Conservation (phyloP, 2,113 vertebrate genomes). For the Penelope pileata region DNA sequence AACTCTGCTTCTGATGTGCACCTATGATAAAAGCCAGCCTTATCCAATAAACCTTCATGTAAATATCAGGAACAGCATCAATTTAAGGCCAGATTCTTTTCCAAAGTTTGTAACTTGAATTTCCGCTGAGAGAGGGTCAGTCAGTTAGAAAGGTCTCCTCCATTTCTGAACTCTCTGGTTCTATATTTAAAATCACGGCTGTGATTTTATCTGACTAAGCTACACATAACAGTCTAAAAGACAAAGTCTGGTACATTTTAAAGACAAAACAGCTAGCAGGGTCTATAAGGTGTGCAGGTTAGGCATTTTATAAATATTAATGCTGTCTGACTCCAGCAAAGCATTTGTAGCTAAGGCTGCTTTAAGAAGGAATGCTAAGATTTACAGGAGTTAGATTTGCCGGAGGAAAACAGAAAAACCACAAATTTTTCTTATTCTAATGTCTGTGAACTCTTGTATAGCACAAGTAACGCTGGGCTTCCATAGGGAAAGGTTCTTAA, state of each 20-base stretch:
- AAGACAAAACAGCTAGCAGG: neutral
- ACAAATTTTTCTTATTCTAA: neutral
- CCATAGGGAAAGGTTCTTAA: neutral
- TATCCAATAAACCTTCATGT: neutral
- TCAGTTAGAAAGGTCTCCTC: neutral
- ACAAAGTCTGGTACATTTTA: neutral
- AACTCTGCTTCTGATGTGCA: neutral
- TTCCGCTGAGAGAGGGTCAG: neutral
- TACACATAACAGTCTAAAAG: neutral
- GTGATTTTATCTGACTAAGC: neutral
- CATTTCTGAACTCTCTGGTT: neutral
- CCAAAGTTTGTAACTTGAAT: neutral
- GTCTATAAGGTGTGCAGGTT: neutral
- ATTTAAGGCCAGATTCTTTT: neutral
- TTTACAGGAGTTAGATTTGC: constrained; percentile 7
- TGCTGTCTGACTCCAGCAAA: constrained; percentile 5
- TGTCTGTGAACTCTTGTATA: neutral
- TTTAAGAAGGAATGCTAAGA: constrained; percentile 15
- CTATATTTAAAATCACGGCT: neutral
- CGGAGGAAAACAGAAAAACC: neutral
- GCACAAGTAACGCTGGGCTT: neutral
- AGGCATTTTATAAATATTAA: constrained; percentile 27
- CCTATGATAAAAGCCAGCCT: neutral
- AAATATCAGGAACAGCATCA: neutral
- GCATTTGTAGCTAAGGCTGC: neutral